Base-by-base conservation (phyloP, 2,888 invertebrate genomes). In the Agrotis ipsilon region DNA sequence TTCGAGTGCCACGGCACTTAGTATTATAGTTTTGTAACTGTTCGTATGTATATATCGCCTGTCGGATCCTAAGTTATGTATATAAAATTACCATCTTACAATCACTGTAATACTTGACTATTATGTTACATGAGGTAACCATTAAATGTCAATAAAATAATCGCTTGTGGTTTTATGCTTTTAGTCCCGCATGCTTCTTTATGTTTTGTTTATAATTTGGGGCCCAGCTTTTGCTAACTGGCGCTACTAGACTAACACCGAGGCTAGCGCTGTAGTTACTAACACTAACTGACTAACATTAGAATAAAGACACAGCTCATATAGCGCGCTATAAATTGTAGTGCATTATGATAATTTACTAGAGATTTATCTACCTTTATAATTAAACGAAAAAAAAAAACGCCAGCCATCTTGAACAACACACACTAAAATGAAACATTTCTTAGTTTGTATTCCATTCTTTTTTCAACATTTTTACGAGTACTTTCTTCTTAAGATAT, bases 101-200 rank as follows among this genome's bases (percentile, higher is more conserved):
- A 89, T 91, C 88, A 89, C 88, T 94, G 93, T 94, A 93, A 87
- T 88, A 90, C 87, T 88, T 85, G 89, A 91, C 87, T 91, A 86
- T 83, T 91, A 91, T 91, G 91, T 93, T 92, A 94, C 90, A 90
- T 88, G 87, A 92, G 86, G 86, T 93, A 93, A 93, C 88, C 91
- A 96, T 95, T 94, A 95, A 95, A 95, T 93, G 93, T 95, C 93
- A 90, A 93, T 91, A 92, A 94, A 95, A 92, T 87, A 86, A 72
- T 19, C 14, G 94, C 95, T 95, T 94, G 94, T 95, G 94, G 92
- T 95, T 95, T 95, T 91, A 83, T 95, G 96, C 96, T 95, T 95
- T 78, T 94, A 94, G 94, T 91, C 96, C 95, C 87, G 95, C 95
- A 94, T 96, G 96, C 95, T 95, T 94, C 62, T 89, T 91, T 86